phyloP scores from a whole-genome alignment of 2,113 vertebrate species.

The Butorides virescens region DNA sequence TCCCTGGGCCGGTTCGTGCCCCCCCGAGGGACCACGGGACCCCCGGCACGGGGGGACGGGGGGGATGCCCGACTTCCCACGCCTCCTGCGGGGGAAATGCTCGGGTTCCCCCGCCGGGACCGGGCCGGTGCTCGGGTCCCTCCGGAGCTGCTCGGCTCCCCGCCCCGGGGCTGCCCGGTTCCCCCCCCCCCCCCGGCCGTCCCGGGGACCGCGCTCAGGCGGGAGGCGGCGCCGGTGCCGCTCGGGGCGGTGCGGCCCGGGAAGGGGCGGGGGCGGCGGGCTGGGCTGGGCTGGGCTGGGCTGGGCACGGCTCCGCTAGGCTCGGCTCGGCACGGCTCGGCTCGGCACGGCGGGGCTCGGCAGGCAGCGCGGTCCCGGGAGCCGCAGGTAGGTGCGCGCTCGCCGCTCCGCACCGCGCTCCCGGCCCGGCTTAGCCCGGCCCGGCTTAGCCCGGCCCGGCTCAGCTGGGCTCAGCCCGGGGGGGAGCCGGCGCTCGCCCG shows the following conservation, averaged over 20 bases:
- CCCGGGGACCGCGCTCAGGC: neutral
- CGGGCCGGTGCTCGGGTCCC: neutral
- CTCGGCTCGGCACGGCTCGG: neutral
- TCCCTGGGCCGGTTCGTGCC: neutral
- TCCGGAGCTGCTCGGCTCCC: no score
- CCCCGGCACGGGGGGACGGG: neutral
- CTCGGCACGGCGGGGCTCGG: neutral
- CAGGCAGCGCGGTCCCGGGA: neutral
- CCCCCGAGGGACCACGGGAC: no score
- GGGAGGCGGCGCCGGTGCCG: slow-evolving; percentile 51
- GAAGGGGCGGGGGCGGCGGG: slow-evolving; percentile 28
- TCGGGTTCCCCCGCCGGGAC: neutral
- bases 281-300: neutral
- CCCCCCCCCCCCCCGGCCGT: neutral
- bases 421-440: neutral
- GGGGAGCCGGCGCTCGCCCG: neutral
- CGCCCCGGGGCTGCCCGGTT: neutral
- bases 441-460: neutral
- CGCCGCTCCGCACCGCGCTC: neutral
- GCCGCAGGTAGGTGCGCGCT: neutral
- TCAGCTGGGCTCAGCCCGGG: neutral
- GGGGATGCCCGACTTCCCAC: neutral
- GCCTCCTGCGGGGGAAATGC: neutral
- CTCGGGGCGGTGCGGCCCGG: slow-evolving; percentile 39
- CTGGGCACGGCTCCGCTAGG: neutral